Conservation (phyloP, 1,140 invertebrate species). For the Reticulitermes speratus region DNA sequence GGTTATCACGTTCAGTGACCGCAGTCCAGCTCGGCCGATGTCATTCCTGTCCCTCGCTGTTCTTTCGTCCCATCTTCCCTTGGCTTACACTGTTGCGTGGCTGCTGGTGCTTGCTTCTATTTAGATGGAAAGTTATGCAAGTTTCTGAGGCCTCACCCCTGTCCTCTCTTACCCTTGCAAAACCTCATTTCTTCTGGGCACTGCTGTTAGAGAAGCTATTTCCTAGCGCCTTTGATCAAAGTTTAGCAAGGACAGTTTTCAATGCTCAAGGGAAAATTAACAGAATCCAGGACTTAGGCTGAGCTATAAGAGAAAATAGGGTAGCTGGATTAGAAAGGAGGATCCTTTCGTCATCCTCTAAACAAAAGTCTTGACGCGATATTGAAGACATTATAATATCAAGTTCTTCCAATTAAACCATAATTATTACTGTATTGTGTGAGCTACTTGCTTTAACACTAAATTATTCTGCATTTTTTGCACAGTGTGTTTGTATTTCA, state of each 20-base stretch:
- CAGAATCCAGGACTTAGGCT: background rate
- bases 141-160: background rate
- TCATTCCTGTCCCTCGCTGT: too few relatives aligned
- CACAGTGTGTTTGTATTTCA: too few relatives aligned
- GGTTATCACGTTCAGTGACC: background rate
- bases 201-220: background rate
- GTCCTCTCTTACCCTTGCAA: background rate
- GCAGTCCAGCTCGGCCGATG: background rate
- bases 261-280: background rate
- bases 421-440: too few relatives aligned
- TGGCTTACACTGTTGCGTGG: background rate
- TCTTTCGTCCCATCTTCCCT: background rate
- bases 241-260: background rate
- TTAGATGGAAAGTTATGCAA: conserved; percentile 19
- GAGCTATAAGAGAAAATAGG: background rate
- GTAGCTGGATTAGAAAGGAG: background rate
- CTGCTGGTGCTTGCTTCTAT: background rate
- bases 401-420: too few relatives aligned
- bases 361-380: background rate
- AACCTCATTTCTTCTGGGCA: background rate
- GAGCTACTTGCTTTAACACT: too few relatives aligned
- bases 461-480: too few relatives aligned
- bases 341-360: background rate
- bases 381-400: background rate
- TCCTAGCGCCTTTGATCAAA: background rate